These are phyloP conservation scores for Thalpophila matura DNA, from an alignment of 2,888 invertebrate genomes.

Conservation along the genomic window DNA sequence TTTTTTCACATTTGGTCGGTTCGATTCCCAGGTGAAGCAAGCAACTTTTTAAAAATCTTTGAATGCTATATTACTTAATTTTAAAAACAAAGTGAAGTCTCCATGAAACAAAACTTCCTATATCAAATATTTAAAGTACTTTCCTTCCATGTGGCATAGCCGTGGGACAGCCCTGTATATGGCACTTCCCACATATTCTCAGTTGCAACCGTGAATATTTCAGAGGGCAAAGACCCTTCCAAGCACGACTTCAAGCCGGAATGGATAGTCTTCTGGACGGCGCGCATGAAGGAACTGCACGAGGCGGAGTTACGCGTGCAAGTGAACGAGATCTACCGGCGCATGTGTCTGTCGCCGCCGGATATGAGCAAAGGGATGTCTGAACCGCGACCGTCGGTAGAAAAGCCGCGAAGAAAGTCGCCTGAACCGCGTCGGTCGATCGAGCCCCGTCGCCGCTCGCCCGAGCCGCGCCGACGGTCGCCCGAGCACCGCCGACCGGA, in stretches of 20 bases:
- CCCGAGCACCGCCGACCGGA: constrained; percentile 30
- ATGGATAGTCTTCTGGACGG: constrained; percentile 97
- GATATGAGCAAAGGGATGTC: constrained; percentile 60
- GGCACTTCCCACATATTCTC: neutral
- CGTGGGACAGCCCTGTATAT: no score
- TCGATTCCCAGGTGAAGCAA: no score
- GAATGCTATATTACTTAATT: no score
- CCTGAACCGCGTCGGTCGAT: constrained; percentile 45
- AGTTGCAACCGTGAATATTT: constrained; percentile 3
- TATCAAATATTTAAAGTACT: no score
- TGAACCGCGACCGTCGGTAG: constrained; percentile 20
- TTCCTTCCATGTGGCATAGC: no score
- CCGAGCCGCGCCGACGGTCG: constrained; percentile 34
- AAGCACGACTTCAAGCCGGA: constrained; percentile 97
- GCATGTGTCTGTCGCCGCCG: constrained; percentile 85
- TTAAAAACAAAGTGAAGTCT: no score
- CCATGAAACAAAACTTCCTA: no score
- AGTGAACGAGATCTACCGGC: constrained; percentile 93
- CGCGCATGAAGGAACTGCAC: constrained; percentile 95
- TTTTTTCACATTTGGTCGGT: no score
- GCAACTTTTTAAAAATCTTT: no score
- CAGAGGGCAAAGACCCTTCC: constrained; percentile 93
- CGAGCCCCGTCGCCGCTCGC: constrained; percentile 36
- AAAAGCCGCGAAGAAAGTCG: constrained; percentile 44
- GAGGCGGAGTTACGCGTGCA: constrained; percentile 92